Conservation (phyloP, 2,113 vertebrate genomes). For the Cervus canadensis region DNA sequence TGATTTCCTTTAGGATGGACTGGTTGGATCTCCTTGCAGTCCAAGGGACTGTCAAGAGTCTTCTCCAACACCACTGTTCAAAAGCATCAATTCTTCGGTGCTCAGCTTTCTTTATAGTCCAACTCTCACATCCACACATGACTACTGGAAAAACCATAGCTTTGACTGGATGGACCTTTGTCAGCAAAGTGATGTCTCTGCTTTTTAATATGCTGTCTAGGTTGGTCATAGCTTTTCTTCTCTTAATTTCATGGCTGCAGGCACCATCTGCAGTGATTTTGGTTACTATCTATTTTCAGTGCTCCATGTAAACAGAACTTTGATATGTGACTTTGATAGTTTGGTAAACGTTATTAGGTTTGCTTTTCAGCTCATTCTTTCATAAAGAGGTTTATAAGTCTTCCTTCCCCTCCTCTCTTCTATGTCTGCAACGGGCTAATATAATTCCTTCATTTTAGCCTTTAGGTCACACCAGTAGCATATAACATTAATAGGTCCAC, state of each 20-base stretch:
- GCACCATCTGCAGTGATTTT: neutral
- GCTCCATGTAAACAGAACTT: neutral
- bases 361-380: neutral
- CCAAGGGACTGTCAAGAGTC: neutral
- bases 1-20: neutral
- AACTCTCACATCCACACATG: neutral
- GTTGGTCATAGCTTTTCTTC: neutral
- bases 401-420: neutral
- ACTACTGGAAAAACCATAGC: neutral
- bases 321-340: neutral
- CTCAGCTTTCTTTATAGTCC: neutral
- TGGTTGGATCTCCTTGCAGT: neutral
- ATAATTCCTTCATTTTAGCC: neutral
- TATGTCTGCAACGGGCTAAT: neutral
- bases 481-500: neutral
- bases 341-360: neutral
- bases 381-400: neutral
- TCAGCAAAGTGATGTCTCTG: neutral
- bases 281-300: neutral
- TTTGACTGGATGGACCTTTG: neutral
- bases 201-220: neutral
- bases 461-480: neutral
- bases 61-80: neutral
- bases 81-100: neutral
- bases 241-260: neutral